phyloP scores from a whole-genome alignment of 2,888 invertebrate genomes.

The Caenorhabditis sp. region DNA sequence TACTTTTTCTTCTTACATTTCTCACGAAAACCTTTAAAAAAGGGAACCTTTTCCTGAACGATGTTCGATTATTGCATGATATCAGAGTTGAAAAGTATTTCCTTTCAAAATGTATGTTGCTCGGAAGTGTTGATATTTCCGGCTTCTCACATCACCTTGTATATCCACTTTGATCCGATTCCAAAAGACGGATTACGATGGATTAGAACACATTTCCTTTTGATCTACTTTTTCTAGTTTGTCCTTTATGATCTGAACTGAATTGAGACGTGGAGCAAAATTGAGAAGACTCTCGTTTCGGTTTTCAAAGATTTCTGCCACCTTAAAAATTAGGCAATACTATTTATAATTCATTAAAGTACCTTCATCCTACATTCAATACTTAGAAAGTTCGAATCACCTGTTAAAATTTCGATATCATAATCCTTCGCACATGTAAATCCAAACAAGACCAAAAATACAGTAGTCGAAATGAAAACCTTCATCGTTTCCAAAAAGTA shows the following conservation, averaged over 20 bases:
- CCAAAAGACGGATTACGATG: not conserved
- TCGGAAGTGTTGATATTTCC: slow-evolving; percentile 12
- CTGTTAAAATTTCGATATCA: slow-evolving; percentile 64
- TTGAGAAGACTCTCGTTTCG: no score
- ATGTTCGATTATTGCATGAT: slow-evolving; percentile 16
- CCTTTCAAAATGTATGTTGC: not conserved
- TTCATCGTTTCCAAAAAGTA: slow-evolving; percentile 18
- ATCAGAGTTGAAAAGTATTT: slow-evolving; percentile 12
- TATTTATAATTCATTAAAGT: no score
- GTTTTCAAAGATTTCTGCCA: no score
- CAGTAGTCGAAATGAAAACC: not conserved
- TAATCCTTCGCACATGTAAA: slow-evolving; percentile 24
- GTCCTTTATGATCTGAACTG: not conserved
- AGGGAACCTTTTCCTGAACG: not conserved
- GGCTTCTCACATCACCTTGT: slow-evolving; percentile 15
- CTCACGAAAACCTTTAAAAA: not conserved
- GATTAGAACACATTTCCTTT: not conserved
- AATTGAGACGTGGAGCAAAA: no score
- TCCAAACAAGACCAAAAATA: not conserved
- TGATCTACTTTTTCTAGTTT: not conserved
- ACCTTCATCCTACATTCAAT: no score
- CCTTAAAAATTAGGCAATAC: no score
- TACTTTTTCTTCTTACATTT: slow-evolving; percentile 1
- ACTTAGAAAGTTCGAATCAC: slow-evolving; percentile 20
- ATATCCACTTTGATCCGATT: slow-evolving; percentile 17